Evolutionary conservation across 2,797 vertebrate genomes (phyloP), one percentile per base, ranked within the genome.

Genomic region (Atherinosoma microstoma): DNA sequence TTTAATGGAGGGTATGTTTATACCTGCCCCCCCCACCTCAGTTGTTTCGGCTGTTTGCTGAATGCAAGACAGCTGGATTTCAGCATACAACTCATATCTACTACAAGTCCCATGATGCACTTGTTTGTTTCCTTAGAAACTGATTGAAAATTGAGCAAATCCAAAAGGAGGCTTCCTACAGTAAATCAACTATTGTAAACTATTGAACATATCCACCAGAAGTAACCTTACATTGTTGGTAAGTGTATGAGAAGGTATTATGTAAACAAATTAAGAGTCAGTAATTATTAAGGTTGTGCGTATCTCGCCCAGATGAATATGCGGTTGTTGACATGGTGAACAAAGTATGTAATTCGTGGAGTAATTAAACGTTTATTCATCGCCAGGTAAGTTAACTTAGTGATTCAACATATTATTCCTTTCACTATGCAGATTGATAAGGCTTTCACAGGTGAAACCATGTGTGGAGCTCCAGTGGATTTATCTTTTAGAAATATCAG

Each of bases 401-500:
- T 0, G 29, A 13, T 45, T 45, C 4, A 34, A 8, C n/a, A 22
- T 47, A 7, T 32, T 54, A 51, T 49, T 29, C 24, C 40, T 47
- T 20, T 58, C 68, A 38, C 10, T 49, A n/a, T 30, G 27, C 65
- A 69, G 80, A 59, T 67, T 35, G 64, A 8, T 47, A 57, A 24
- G 6, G 34, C 0, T 40, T 13, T 64, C 2, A 42, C 45, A 73
- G 65, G 66, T 75, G 35, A 38, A 64, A 90, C 75, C 60, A 90
- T 94, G 88, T 87, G 82, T 70, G 94, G 89, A 6, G 88, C 95
- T 58, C 96, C 96, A 0, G 89, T 96, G 74, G 95, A 97, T 87
- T 95, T 94, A 77, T 96, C 96, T 67, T 96, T 96, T 84, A 95
- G 90, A 87, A 87, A 89, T 67, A 91, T 97, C 90, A 89, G 76